Evolutionary conservation across 2,888 invertebrate genomes (phyloP).

Genomic region (Zhuqinia jingwanae): DNA sequence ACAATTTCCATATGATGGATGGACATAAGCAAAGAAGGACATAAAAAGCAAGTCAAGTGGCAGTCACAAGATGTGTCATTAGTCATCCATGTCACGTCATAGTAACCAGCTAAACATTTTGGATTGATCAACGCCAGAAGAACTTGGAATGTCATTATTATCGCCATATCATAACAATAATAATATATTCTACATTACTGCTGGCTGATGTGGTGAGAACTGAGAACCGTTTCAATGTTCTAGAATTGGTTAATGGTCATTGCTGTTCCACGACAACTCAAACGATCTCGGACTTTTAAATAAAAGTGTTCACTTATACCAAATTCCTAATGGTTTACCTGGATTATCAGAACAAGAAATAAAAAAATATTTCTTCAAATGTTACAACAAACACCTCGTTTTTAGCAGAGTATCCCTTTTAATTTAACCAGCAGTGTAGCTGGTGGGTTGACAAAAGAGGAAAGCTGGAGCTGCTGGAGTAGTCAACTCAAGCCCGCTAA

Average conservation of each 20-base stretch:
- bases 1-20: conserved; percentile 17
- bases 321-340: conserved; percentile 14
- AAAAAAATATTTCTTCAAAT: conserved; percentile 4
- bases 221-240: not conserved
- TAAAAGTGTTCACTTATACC: not conserved
- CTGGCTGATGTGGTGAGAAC: too few species aligned
- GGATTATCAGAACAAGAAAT: conserved; percentile 31
- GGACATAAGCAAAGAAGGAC: not conserved
- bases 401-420: conserved; percentile 22
- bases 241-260: not conserved
- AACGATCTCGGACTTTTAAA: not conserved
- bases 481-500: conserved; percentile 3
- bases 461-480: conserved; percentile 20
- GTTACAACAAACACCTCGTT: conserved; percentile 30
- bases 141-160: conserved; percentile 21
- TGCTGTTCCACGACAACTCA: too few species aligned
- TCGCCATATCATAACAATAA: too few species aligned
- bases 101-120: conserved; percentile 33
- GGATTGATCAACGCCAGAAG: conserved; percentile 39
- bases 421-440: too few species aligned
- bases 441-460: conserved; percentile 21
- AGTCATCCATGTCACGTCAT: not conserved
- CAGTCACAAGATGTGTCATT: conserved; percentile 41
- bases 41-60: conserved; percentile 19
- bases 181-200: conserved; percentile 32